phyloP scores from a whole-genome alignment of 2,888 invertebrate genomes.

The Limnephilus lunatus region DNA sequence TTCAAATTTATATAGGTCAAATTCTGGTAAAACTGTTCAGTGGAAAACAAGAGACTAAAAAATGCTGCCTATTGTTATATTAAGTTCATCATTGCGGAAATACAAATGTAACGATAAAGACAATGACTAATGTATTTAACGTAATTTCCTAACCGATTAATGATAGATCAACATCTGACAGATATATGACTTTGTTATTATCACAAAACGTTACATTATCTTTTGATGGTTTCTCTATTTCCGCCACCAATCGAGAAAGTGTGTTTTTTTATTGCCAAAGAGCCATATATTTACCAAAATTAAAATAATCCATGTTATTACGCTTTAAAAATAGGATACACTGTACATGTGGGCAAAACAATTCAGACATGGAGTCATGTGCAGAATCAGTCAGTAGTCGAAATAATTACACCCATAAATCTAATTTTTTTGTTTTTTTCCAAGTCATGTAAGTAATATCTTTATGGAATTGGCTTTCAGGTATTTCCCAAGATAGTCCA shows the following conservation, averaged over 20 bases:
- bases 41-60: not conserved
- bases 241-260: not conserved
- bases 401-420: not conserved
- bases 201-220: not conserved
- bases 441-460: not conserved
- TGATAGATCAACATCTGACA: not conserved
- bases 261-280: not conserved
- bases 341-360: not conserved
- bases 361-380: not conserved
- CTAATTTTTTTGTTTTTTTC: not conserved
- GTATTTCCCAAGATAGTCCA: not conserved
- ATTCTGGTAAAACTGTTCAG: no score
- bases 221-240: not conserved
- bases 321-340: not conserved
- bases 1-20: no score
- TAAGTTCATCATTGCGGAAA: not conserved
- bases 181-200: not conserved
- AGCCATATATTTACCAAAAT: not conserved
- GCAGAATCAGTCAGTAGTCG: not conserved
- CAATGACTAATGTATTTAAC: not conserved
- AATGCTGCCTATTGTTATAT: not conserved
- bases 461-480: not conserved
- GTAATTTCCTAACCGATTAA: not conserved
- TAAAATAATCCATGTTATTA: not conserved
- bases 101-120: not conserved